These are phyloP conservation scores for Haemorhous mexicanus DNA, from an alignment of 2,113 vertebrate species.

Conservation along the genomic window DNA sequence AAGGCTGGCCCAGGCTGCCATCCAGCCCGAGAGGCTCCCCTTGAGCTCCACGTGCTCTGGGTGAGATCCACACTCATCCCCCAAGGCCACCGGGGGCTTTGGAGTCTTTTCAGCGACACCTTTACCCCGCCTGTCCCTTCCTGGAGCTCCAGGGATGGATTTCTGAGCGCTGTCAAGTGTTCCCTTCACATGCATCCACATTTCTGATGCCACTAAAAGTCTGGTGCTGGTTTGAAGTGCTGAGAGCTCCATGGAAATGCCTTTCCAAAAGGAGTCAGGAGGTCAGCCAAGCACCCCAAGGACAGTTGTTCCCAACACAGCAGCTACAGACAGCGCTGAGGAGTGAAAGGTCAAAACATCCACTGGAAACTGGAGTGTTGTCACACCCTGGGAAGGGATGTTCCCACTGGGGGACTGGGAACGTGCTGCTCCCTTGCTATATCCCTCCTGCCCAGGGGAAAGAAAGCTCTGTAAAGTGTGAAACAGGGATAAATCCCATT, in stretches of 20 bases:
- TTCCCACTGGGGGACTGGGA: neutral
- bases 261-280: neutral
- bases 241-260: neutral
- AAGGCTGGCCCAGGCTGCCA: neutral
- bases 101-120: neutral
- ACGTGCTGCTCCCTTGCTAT: fast-evolving
- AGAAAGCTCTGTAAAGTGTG: neutral
- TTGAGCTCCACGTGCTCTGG: neutral
- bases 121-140: neutral
- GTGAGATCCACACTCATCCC: neutral
- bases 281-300: neutral
- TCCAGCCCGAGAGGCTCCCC: neutral
- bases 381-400: neutral
- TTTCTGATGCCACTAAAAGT: neutral
- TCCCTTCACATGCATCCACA: neutral
- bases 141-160: neutral
- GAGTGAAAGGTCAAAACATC: neutral
- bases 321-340: neutral
- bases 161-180: neutral
- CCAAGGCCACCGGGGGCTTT: neutral
- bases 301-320: neutral
- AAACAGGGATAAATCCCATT: neutral
- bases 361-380: neutral
- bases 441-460: neutral
- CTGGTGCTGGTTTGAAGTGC: neutral